These are phyloP conservation scores for Pipistrellus kuhlii DNA, from an alignment of 2,797 vertebrate species.

Conservation along the genomic window DNA sequence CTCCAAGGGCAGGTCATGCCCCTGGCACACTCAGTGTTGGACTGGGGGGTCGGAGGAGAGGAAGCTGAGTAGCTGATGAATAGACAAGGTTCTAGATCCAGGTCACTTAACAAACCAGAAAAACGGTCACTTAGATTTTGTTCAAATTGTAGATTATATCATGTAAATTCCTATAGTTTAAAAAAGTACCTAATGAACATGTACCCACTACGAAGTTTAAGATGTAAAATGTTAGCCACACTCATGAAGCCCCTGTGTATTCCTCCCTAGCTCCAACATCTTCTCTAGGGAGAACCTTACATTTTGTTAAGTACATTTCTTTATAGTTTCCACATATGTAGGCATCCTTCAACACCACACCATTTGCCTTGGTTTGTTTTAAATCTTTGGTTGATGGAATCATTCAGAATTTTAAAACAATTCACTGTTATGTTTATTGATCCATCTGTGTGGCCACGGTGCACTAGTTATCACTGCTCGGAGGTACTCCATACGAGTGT, in stretches of 20 bases:
- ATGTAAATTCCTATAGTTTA: neutral
- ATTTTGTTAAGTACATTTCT: neutral
- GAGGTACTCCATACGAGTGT: neutral
- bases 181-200: neutral
- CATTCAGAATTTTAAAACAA: neutral
- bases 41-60: neutral
- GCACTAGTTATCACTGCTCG: neutral
- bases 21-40: neutral
- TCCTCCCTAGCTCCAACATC: neutral
- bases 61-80: neutral
- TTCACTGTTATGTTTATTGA: neutral
- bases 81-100: neutral
- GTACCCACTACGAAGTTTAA: neutral
- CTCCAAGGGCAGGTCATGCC: neutral
- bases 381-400: neutral
- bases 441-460: neutral
- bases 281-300: neutral
- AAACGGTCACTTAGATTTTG: neutral
- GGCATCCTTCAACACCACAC: neutral
- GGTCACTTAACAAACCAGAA: neutral
- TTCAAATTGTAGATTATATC: neutral
- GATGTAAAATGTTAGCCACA: neutral
- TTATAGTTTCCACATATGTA: neutral
- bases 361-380: constrained; percentile 1
- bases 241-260: neutral